These are phyloP conservation scores for Neosalanx taihuensis DNA, from an alignment of 2,797 vertebrate species.

Conservation along the genomic window DNA sequence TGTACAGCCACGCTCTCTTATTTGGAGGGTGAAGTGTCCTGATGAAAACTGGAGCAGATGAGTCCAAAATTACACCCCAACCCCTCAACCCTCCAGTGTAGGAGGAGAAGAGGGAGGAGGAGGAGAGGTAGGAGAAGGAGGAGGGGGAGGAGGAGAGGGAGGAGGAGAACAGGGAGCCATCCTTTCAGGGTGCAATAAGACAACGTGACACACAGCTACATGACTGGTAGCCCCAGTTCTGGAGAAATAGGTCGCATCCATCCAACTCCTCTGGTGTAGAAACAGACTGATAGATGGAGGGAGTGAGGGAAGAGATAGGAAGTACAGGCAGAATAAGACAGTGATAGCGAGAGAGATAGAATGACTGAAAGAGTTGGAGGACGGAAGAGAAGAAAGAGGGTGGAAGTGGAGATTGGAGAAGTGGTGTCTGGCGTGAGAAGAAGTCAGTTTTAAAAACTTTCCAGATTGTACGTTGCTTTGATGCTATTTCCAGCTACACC, in stretches of 20 bases:
- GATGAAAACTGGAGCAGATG: background rate
- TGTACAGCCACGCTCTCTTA: constrained; percentile 5
- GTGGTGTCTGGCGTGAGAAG: background rate
- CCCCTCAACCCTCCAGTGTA: constrained; percentile 6
- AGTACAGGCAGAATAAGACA: background rate
- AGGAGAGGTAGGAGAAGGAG: constrained; percentile 10
- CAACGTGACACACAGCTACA: constrained; percentile 51
- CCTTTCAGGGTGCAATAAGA: constrained; percentile 31
- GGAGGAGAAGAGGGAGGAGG: background rate
- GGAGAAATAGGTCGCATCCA: constrained; percentile 61
- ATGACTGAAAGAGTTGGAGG: background rate
- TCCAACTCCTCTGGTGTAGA: constrained; percentile 38
- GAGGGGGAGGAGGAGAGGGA: background rate
- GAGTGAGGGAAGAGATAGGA: constrained; percentile 21
- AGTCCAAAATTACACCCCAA: constrained; percentile 7
- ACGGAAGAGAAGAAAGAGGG: background rate
- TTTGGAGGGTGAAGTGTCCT: constrained; percentile 19
- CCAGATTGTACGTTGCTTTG: background rate
- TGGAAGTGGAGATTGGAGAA: background rate
- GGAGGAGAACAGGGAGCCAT: constrained; percentile 30
- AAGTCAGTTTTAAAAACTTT: background rate
- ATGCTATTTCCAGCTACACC: background rate
- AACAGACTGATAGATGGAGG: constrained; percentile 32
- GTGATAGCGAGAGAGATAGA: background rate
- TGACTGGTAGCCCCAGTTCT: constrained; percentile 58